phyloP scores from a whole-genome alignment of 1,140 invertebrate genomes.

The Dryas iulia region DNA sequence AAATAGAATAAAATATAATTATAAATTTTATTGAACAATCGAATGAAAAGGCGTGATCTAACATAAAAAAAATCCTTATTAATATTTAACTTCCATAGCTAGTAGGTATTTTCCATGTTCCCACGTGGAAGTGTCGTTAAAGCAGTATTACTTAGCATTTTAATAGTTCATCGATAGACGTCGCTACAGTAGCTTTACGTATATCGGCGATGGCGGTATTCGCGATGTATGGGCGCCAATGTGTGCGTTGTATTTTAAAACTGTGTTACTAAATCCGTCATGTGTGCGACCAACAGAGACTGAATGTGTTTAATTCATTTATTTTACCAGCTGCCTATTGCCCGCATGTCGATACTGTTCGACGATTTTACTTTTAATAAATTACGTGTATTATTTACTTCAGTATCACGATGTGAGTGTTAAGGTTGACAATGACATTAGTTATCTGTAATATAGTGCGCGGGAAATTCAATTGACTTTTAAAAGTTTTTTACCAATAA shows the following conservation, averaged over 20 bases:
- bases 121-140: conserved; percentile 31
- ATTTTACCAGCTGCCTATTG: conserved; percentile 27
- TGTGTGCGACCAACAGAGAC: conserved; percentile 14
- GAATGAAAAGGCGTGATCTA: neutral
- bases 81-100: neutral
- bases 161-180: conserved; percentile 24
- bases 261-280: conserved; percentile 38
- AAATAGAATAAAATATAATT: neutral
- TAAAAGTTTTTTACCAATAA: conserved; percentile 2
- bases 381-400: conserved; percentile 35
- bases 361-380: conserved; percentile 24
- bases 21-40: neutral
- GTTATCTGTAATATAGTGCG: conserved; percentile 36
- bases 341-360: conserved; percentile 22
- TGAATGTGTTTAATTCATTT: conserved; percentile 37
- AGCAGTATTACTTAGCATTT: conserved; percentile 27
- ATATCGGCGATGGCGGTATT: conserved; percentile 23
- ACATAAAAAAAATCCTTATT: neutral
- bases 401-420: conserved; percentile 33
- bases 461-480: conserved; percentile 57
- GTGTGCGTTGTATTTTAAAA: conserved; percentile 42
- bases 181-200: conserved; percentile 24
- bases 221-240: conserved; percentile 33
- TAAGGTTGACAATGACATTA: conserved; percentile 58
- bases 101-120: conserved; percentile 6